Conservation (phyloP, 2,888 invertebrate genomes). For the Cenopis cana region DNA sequence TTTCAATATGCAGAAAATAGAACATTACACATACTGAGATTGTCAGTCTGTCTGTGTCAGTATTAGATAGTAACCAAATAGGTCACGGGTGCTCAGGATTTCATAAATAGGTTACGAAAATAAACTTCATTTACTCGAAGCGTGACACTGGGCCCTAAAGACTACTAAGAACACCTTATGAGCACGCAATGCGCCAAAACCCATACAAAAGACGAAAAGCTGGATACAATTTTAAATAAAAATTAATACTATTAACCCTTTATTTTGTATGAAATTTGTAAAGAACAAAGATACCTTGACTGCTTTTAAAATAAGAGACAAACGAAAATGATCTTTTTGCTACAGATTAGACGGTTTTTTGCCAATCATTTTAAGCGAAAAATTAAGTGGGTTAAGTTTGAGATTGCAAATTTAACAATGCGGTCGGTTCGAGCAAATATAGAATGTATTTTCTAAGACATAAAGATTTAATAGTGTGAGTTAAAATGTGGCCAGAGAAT, state of each 20-base stretch:
- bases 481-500: not conserved
- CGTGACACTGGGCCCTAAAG: not conserved
- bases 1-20: no score
- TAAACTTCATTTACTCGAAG: slow-evolving; percentile 24
- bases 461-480: not conserved
- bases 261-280: slow-evolving; percentile 18
- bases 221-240: slow-evolving; percentile 25
- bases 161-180: not conserved
- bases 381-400: not conserved
- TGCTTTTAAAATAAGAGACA: not conserved
- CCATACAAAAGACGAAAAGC: slow-evolving; percentile 14
- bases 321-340: not conserved
- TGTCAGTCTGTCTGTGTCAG: no score
- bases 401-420: not conserved
- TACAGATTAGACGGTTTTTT: not conserved
- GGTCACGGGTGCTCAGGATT: slow-evolving; percentile 17
- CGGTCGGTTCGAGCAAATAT: not conserved
- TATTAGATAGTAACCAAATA: slow-evolving; percentile 6
- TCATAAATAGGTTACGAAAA: slow-evolving; percentile 23
- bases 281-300: not conserved
- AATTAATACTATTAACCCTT: slow-evolving; percentile 19
- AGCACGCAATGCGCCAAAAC: slow-evolving; percentile 22
- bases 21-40: no score
- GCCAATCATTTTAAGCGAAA: not conserved
- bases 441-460: not conserved